Percentiles rank a stretch among this genome's conserved stretches.
Evolutionary conservation across 1,140 invertebrate genomes (phyloP).

Genomic region (Agraylea sexmaculata): DNA sequence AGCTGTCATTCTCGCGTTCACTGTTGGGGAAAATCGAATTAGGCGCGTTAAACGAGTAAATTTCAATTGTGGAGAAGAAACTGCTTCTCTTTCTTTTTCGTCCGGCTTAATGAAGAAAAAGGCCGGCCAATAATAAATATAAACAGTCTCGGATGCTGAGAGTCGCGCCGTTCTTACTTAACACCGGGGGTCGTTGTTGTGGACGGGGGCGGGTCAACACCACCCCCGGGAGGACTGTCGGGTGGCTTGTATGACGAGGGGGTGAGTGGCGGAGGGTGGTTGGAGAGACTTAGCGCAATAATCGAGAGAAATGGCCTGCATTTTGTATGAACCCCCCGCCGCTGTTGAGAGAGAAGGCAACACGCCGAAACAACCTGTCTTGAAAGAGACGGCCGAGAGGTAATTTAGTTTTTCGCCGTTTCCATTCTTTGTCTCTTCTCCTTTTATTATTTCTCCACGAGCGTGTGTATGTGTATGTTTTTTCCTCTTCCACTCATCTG

Average conservation of each 20-base stretch:
- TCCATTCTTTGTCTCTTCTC: constrained; percentile 21
- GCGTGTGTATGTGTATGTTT: constrained; percentile 1
- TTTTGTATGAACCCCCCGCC: constrained; percentile 29
- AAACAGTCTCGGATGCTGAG: neutral
- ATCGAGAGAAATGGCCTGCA: constrained; percentile 36
- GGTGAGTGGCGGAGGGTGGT: neutral
- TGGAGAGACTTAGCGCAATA: constrained; percentile 24
- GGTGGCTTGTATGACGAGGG: constrained; percentile 10
- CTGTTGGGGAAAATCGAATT: too few species aligned
- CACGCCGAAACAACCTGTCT: neutral
- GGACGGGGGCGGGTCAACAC: constrained; percentile 4
- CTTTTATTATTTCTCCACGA: constrained; percentile 16
- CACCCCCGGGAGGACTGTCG: constrained; percentile 6
- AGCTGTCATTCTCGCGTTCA: too few species aligned
- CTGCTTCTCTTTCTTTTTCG: neutral
- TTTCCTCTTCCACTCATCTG: neutral
- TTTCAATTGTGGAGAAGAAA: neutral
- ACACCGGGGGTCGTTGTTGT: constrained; percentile 14
- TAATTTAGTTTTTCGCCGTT: constrained; percentile 22
- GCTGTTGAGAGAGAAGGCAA: constrained; percentile 16
- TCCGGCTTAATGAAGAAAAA: neutral
- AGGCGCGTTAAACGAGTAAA: neutral
- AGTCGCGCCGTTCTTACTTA: constrained; percentile 12
- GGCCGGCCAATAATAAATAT: neutral
- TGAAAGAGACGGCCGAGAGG: constrained; percentile 13